phyloP scores from a whole-genome alignment of 92 coral and sea anemone genomes.

The Meandrina meandrites region DNA sequence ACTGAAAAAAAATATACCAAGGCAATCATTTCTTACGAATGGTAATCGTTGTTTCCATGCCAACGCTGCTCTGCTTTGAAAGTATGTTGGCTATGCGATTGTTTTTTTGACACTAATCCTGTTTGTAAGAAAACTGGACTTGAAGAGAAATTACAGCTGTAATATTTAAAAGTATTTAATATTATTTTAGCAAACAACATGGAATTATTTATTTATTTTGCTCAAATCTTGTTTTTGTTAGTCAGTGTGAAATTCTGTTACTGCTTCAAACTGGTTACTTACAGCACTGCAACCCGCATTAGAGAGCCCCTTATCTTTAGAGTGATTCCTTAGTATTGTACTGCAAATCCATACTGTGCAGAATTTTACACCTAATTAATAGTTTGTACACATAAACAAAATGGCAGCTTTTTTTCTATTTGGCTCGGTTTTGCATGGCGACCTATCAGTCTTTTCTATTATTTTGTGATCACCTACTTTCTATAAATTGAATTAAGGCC shows the following conservation, averaged over 20 bases:
- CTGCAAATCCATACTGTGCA: too few relatives aligned
- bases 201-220: not conserved
- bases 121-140: too few relatives aligned
- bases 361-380: too few relatives aligned
- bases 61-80: not conserved
- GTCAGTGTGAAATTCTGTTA: not conserved
- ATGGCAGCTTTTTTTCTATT: too few relatives aligned
- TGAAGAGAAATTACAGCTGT: too few relatives aligned
- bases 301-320: not conserved
- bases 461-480: too few relatives aligned
- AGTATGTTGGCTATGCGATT: not conserved
- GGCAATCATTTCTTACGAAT: not conserved
- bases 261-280: not conserved
- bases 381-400: too few relatives aligned
- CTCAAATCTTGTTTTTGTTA: not conserved
- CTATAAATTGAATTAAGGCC: too few relatives aligned
- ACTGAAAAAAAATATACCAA: not conserved
- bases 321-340: too few relatives aligned
- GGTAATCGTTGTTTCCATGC: not conserved
- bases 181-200: not conserved
- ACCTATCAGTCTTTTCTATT: too few relatives aligned
- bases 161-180: too few relatives aligned
- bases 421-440: too few relatives aligned
- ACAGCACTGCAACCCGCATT: not conserved
- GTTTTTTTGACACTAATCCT: not conserved